A percentile compares a stretch with the other conserved stretches of the same genome.
Evolutionary conservation across 2,888 invertebrate species (phyloP).

Genomic region (Sinodicranocentrus sp.): DNA sequence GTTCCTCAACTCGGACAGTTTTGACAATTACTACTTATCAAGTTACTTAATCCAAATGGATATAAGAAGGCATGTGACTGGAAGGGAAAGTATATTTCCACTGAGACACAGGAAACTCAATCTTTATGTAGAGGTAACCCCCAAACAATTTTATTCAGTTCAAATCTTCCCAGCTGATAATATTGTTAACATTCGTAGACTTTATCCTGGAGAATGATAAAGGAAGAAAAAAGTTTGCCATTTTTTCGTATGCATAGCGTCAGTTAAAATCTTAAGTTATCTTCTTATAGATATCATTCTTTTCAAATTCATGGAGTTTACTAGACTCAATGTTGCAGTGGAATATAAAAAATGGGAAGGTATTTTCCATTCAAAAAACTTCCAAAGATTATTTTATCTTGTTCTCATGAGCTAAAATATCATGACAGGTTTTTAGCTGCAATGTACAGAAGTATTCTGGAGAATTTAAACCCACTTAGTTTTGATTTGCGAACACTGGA

Average conservation of each 20-base stretch:
- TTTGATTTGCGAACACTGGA: constrained; percentile 80
- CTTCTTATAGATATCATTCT: constrained; percentile 88
- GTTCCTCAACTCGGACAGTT: constrained; percentile 68
- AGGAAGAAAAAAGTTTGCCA: constrained; percentile 81
- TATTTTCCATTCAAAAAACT: constrained; percentile 80
- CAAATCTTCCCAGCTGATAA: background rate
- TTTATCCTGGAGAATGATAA: constrained; percentile 82
- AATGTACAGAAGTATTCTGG: constrained; percentile 83
- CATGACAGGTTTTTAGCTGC: constrained; percentile 85
- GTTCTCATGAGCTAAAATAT: too few relatives aligned
- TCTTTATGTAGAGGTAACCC: constrained; percentile 77
- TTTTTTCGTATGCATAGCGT: constrained; percentile 83
- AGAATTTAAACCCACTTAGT: constrained; percentile 81
- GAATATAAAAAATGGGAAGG: constrained; percentile 53
- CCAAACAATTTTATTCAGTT: background rate
- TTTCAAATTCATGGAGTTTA: constrained; percentile 85
- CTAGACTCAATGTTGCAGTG: constrained; percentile 77
- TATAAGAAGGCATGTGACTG: constrained; percentile 77
- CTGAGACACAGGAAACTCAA: constrained; percentile 77
- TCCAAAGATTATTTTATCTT: too few relatives aligned
- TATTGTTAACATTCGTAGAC: constrained; percentile 77
- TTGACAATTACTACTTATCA: constrained; percentile 79
- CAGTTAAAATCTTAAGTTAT: constrained; percentile 86
- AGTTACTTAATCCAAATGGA: constrained; percentile 78
- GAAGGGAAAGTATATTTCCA: constrained; percentile 78